Evolutionary conservation across 2,797 vertebrate genomes (phyloP), one percentile per base, ranked within the genome.

Genomic region (Anguilla megastoma): DNA sequence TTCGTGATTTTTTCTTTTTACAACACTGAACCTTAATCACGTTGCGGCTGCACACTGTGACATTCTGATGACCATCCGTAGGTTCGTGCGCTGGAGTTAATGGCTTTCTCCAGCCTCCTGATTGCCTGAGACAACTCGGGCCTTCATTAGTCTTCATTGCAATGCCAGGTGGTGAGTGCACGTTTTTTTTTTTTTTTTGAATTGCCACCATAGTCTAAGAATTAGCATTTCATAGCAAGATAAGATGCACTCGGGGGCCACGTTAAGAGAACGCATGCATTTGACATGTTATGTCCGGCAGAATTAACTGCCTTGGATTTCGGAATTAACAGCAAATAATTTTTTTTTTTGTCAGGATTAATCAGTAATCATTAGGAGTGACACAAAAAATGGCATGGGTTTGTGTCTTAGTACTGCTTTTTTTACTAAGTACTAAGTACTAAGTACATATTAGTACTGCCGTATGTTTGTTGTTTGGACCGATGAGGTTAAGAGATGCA

Each of bases 71-170:
- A 94, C 88, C 87, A 79, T 86, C 50, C 56, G 6, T 56, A 80
- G 85, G 71, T 41, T 69, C 21, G 63, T 30, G 12, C 30, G 33
- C 84, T 33, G n/a, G 88, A 93, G 88, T 63, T 92, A 92, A 93
- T 90, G 88, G 87, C 85, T 94, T 88, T 90, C 24, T 33, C 86
- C 92, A 91, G 93, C 89, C 86, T 89, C 89, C 89, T 88, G 89
- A 91, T 89, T 91, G 88, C 45, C 87, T 87, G 89, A 91, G 92
- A 93, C 88, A 58, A 86, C 85, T 88, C 89, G 84, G 85, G 89
- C 93, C 92, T 91, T 91, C 89, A 92, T 93, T 91, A 91, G 56
- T 69, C 80, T 41, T 86, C 87, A 88, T 30, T 63, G 50, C n/a
- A 8, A 69, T 84, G 88, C 88, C 90, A 90, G 85, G 89, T 92